Evolutionary conservation across 2,888 invertebrate genomes (phyloP).

Genomic region (Trachelus stipa): DNA sequence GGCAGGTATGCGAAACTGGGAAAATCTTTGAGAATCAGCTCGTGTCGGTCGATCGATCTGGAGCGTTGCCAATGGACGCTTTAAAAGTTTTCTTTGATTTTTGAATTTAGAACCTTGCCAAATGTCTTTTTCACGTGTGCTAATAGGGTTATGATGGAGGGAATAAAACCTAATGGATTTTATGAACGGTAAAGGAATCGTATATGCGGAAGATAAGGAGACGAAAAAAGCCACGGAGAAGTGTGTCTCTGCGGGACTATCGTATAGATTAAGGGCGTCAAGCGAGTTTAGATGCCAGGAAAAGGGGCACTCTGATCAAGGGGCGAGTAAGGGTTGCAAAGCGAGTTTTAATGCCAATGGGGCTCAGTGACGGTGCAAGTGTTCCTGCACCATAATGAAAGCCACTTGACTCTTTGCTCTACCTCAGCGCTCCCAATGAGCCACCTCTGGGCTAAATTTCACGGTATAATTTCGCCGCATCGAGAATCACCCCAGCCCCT

Average conservation of each 20-base stretch:
- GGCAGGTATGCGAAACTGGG: not conserved
- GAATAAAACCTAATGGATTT: not conserved
- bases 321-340: constrained; percentile 33
- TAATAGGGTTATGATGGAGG: not conserved
- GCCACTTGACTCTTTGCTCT: constrained; percentile 41
- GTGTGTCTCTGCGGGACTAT: not conserved
- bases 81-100: not conserved
- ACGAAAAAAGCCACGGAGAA: not conserved
- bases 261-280: not conserved
- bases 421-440: constrained; percentile 14
- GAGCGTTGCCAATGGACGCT: not conserved
- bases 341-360: constrained; percentile 49
- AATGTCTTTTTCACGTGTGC: not conserved
- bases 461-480: constrained; percentile 30
- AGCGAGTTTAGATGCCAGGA: constrained; percentile 9
- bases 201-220: not conserved
- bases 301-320: constrained; percentile 7
- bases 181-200: not conserved
- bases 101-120: not conserved
- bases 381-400: constrained; percentile 37
- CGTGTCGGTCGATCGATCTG: not conserved
- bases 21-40: not conserved
- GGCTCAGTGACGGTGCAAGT: constrained; percentile 35
- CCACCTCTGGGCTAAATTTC: constrained; percentile 15
- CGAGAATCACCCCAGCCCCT: not conserved